Evolutionary conservation across 2,797 vertebrate genomes (phyloP).

Genomic region (Gephyroberyx darwinii): DNA sequence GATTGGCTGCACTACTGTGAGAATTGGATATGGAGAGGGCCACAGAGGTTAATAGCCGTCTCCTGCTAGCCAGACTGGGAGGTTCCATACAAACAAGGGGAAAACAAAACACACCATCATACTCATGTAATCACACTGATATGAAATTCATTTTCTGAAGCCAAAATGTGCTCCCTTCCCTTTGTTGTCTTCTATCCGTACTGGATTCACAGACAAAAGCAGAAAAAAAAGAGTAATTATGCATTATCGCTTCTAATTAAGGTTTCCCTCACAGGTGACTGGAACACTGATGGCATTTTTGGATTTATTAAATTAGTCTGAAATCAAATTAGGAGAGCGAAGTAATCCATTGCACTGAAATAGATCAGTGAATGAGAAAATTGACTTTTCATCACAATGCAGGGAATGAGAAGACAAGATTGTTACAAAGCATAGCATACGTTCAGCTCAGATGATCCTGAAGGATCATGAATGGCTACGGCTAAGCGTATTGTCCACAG

Average conservation of each 20-base stretch:
- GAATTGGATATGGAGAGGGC: slow-evolving; percentile 34
- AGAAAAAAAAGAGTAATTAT: slow-evolving; percentile 65
- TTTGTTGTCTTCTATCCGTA: slow-evolving; percentile 39
- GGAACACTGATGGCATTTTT: slow-evolving; percentile 51
- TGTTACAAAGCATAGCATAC: slow-evolving; percentile 9
- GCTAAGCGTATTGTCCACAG: slow-evolving; percentile 11
- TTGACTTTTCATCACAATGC: slow-evolving; percentile 52
- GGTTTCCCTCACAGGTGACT: slow-evolving; percentile 62
- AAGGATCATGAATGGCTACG: slow-evolving; percentile 15
- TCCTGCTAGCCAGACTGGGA: slow-evolving; percentile 14
- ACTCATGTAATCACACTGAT: slow-evolving; percentile 49
- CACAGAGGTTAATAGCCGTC: slow-evolving; percentile 56
- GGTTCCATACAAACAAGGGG: slow-evolving; percentile 18
- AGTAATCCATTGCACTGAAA: slow-evolving; percentile 62
- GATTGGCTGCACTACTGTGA: slow-evolving; percentile 24
- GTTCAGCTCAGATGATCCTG: slow-evolving; percentile 34
- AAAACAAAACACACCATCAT: slow-evolving; percentile 32
- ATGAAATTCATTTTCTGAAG: slow-evolving; percentile 48
- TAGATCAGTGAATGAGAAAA: slow-evolving; percentile 63
- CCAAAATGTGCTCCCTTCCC: slow-evolving; percentile 49
- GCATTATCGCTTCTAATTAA: slow-evolving; percentile 64
- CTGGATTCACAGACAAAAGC: slow-evolving; percentile 28
- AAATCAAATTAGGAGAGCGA: slow-evolving; percentile 64
- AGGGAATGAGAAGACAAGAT: slow-evolving; percentile 7
- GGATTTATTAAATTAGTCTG: slow-evolving; percentile 67